Percentiles rank a stretch among this genome's conserved stretches.
phyloP scores from a whole-genome alignment of 2,888 invertebrate genomes.

The Drepana falcataria region DNA sequence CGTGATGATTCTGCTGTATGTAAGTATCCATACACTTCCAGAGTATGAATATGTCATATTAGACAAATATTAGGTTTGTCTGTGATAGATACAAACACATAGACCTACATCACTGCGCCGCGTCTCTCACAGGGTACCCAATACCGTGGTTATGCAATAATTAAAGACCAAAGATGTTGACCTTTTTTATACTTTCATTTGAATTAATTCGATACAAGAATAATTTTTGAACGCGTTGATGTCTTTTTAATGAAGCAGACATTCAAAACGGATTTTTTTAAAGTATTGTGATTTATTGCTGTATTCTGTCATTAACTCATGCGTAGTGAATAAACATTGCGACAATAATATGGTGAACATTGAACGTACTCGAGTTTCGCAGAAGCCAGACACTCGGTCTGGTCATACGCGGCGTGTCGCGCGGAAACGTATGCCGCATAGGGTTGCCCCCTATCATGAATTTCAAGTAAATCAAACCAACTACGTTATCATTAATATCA shows the following conservation, averaged over 20 bases:
- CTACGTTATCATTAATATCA: too few species aligned
- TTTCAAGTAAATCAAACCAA: too few species aligned
- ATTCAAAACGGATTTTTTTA: not conserved
- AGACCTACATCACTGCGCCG: too few species aligned
- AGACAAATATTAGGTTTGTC: too few species aligned
- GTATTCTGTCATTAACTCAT: not conserved
- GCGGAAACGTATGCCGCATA: conserved; percentile 8
- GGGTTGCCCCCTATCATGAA: conserved; percentile 4
- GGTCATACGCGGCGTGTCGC: conserved; percentile 36
- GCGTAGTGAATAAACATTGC: not conserved
- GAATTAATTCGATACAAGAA: too few species aligned
- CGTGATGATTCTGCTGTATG: too few species aligned
- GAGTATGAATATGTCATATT: too few species aligned
- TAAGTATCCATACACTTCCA: too few species aligned
- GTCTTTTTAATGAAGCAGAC: not conserved
- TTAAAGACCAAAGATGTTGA: too few species aligned
- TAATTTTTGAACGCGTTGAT: not conserved
- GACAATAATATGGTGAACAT: conserved; percentile 5
- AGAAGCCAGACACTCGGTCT: conserved; percentile 67
- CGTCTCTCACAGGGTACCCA: too few species aligned
- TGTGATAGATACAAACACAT: too few species aligned
- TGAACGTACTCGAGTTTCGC: conserved; percentile 37
- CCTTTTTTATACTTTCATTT: not conserved
- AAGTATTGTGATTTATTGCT: not conserved
- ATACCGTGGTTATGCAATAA: too few species aligned